These are phyloP conservation scores for Drosophila emarginata DNA, from an alignment of 2,888 invertebrate genomes.

Conservation along the genomic window DNA sequence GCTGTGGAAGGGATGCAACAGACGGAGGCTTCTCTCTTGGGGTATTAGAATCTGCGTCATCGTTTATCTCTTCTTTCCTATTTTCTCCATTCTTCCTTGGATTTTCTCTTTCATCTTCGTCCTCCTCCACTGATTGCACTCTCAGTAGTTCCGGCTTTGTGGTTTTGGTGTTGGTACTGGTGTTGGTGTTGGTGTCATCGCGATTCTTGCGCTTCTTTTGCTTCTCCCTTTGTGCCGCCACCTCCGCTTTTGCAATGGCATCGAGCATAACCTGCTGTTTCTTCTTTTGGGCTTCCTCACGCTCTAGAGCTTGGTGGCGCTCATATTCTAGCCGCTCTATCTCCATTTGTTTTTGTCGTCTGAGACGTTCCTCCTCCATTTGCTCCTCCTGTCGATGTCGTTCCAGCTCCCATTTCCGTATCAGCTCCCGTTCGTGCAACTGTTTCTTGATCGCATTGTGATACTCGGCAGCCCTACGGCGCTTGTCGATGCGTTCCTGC, in stretches of 20 bases:
- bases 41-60: slow-evolving; percentile 40
- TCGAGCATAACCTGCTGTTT: slow-evolving; percentile 90
- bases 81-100: not conserved
- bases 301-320: slow-evolving; percentile 86
- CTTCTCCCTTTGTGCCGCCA: slow-evolving; percentile 88
- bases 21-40: slow-evolving; percentile 50
- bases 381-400: slow-evolving; percentile 89
- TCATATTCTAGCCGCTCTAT: slow-evolving; percentile 88
- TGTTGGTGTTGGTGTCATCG: slow-evolving; percentile 26
- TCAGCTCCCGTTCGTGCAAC: slow-evolving; percentile 90
- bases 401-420: slow-evolving; percentile 90
- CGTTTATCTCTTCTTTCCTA: not conserved
- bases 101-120: slow-evolving; percentile 39
- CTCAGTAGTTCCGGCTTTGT: slow-evolving; percentile 52
- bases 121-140: slow-evolving; percentile 65
- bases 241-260: slow-evolving; percentile 90
- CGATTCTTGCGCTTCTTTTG: slow-evolving; percentile 83
- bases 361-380: slow-evolving; percentile 90
- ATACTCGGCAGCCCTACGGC: slow-evolving; percentile 92
- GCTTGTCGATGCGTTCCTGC: slow-evolving; percentile 91
- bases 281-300: slow-evolving; percentile 87
- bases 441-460: slow-evolving; percentile 93
- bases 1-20: slow-evolving; percentile 10
- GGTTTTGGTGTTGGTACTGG: not conserved
- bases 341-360: slow-evolving; percentile 88